Evolutionary conservation across 2,888 invertebrate genomes (phyloP), one percentile per base, ranked within the genome.

Genomic region (Drosophila demipolita): DNA sequence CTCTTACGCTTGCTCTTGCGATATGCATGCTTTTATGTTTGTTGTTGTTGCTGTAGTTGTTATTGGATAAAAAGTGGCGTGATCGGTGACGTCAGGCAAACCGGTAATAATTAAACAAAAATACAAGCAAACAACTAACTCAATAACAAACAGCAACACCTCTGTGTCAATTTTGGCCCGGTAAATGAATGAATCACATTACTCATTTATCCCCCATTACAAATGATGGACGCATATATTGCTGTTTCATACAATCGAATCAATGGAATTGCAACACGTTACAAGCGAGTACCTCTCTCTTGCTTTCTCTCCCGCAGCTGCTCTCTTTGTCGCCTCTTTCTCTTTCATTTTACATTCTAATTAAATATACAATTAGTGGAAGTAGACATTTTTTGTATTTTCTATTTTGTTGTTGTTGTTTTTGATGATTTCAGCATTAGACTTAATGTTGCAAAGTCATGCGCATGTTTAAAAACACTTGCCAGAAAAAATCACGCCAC

Each of bases 401-500:
- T 55, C 29, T 33, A 17, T 29, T 6, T 40, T 35, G 17, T 38
- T 69, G 29, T 49, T 29, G 49, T 29, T 29, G 29, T 40, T 32
- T 49, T 33, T 23, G 23, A 23, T 11, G 5, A 50, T 42, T 17
- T 57, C 6, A n/a, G n/a, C 38, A 53, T 20, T 83, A 29, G 59
- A 29, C 36, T 53, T 29, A 66, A 70, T 58, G 42, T 71, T 58
- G 60, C 64, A 36, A 61, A 66, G 66, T 66, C 75, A 78, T 78
- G 65, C 53, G 49, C 63, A 69, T 74, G 45, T 68, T 42, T 50
- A 45, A 73, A 72, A 68, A 45, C 65, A 67, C 62, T 73, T 67
- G 86, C 69, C 80, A 80, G 76, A 80, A 62, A 72, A 53, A 42
- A 82, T 85, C 89, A 85, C 90, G 89, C 85, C 89, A 85, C 45